Evolutionary conservation across 2,113 vertebrate genomes (phyloP).

Genomic region (Jaculus jaculus): DNA sequence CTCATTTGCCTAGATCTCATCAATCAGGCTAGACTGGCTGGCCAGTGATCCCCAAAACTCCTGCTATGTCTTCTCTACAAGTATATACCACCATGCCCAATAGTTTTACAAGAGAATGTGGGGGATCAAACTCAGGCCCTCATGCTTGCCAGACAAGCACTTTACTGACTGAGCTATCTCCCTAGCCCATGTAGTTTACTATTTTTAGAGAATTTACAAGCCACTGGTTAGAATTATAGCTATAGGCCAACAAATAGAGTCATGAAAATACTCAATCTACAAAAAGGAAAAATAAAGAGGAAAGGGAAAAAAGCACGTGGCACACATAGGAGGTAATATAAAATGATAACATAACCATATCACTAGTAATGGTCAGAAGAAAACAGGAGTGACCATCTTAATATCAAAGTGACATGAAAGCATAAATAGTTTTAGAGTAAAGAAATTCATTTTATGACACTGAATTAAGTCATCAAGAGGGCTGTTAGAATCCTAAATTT

Average conservation of each 20-base stretch:
- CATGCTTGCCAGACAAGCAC: no score
- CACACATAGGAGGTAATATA: background rate
- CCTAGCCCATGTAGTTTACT: no score
- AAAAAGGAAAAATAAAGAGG: background rate
- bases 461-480: background rate
- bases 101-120: no score
- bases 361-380: background rate
- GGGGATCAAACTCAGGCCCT: no score
- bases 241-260: background rate
- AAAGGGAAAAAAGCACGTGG: background rate
- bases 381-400: background rate
- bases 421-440: background rate
- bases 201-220: background rate
- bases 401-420: background rate
- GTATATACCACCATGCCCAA: no score
- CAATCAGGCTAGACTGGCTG: no score
- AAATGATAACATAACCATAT: background rate
- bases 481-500: conserved; percentile 11
- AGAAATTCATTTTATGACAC: background rate
- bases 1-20: no score
- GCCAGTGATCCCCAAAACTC: no score
- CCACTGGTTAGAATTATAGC: background rate
- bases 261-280: background rate
- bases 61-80: no score
- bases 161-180: no score